Percentiles rank a stretch among this genome's conserved stretches.
These are phyloP conservation scores for Colius striatus DNA, from an alignment of 2,113 vertebrate genomes.

Conservation along the genomic window DNA sequence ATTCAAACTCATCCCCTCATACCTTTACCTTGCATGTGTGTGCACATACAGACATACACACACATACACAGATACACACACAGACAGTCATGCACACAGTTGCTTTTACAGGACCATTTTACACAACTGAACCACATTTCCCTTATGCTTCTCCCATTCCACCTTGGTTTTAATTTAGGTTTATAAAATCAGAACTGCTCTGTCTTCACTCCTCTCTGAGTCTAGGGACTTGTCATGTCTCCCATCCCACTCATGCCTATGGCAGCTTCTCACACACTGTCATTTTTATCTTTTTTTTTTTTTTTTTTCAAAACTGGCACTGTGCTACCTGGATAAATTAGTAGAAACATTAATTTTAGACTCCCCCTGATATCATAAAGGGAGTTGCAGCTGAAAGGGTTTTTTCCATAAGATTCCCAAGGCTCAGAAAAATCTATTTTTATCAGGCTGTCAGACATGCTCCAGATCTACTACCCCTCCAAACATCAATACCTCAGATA, in stretches of 20 bases:
- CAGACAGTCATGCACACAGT: neutral
- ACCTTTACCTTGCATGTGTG: neutral
- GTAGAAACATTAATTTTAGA: neutral
- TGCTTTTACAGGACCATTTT: neutral
- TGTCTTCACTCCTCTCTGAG: neutral
- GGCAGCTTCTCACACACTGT: neutral
- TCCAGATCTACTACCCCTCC: neutral
- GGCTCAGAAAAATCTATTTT: constrained; percentile 7
- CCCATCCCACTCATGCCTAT: neutral
- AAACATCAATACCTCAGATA: neutral
- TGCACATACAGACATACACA: no score
- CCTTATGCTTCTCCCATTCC: accelerated
- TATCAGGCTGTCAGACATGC: neutral
- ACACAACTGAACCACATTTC: neutral
- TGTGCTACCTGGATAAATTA: neutral
- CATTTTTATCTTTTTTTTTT: neutral
- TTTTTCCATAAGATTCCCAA: neutral
- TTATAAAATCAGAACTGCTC: neutral
- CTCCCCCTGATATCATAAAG: neutral
- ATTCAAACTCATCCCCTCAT: neutral
- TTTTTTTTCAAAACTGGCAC: neutral
- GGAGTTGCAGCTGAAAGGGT: neutral
- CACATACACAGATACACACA: no score
- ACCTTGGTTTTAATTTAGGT: neutral
- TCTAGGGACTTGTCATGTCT: neutral